phyloP scores from a whole-genome alignment of 2,888 invertebrate genomes.

The Chloroclystis v-ata region DNA sequence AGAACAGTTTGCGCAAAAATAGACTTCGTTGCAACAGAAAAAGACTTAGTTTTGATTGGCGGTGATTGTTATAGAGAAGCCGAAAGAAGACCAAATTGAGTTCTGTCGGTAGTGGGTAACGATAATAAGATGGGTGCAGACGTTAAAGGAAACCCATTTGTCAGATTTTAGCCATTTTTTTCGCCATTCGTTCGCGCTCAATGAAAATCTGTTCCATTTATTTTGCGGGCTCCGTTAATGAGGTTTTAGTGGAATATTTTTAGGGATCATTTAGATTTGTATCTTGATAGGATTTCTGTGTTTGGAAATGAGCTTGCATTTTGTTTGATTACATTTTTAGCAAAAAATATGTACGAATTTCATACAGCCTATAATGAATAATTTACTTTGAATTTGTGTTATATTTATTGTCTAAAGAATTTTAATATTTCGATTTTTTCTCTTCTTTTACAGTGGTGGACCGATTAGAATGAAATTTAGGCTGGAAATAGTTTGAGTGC shows the following conservation, averaged over 20 bases:
- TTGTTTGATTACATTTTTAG: background rate
- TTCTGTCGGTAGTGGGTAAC: slow-evolving; percentile 76
- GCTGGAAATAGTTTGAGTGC: too few relatives aligned
- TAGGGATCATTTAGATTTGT: slow-evolving; percentile 26
- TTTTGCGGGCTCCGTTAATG: slow-evolving; percentile 61
- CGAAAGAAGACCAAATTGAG: slow-evolving; percentile 70
- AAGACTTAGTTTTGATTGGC: slow-evolving; percentile 39
- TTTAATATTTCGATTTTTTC: too few relatives aligned
- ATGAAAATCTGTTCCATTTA: slow-evolving; percentile 77
- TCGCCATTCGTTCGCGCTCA: slow-evolving; percentile 66
- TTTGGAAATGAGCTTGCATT: background rate
- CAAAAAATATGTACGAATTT: too few relatives aligned
- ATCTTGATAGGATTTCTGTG: slow-evolving; percentile 12
- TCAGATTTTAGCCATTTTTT: slow-evolving; percentile 76
- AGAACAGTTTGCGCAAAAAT: slow-evolving; percentile 35
- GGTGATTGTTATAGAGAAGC: slow-evolving; percentile 42
- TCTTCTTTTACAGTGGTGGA: too few relatives aligned
- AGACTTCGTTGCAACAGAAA: slow-evolving; percentile 27
- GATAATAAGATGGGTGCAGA: slow-evolving; percentile 79
- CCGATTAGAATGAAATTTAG: too few relatives aligned
- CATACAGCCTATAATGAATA: too few relatives aligned
- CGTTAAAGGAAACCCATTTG: slow-evolving; percentile 78
- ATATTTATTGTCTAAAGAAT: too few relatives aligned
- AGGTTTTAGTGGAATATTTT: slow-evolving; percentile 49
- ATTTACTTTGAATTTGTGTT: too few relatives aligned